A percentile compares a stretch with the other conserved stretches of the same genome.
These are phyloP conservation scores for Isichthys henryi DNA, from an alignment of 2,113 vertebrate species.

Conservation along the genomic window DNA sequence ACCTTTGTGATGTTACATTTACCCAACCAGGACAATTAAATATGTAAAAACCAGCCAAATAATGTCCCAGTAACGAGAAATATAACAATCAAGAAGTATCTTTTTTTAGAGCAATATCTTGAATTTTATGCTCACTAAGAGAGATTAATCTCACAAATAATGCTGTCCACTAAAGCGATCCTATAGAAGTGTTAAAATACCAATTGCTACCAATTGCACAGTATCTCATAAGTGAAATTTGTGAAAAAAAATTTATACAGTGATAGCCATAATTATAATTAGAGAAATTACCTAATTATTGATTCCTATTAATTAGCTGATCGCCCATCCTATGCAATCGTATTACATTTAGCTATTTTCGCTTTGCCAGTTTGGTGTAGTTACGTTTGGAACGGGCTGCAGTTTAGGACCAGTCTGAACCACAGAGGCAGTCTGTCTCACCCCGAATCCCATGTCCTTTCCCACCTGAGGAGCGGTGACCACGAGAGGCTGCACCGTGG, in stretches of 20 bases:
- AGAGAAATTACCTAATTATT: not conserved
- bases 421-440: conserved; percentile 29
- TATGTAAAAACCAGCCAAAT: not conserved
- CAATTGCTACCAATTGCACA: not conserved
- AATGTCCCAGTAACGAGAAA: not conserved
- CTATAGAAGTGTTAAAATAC: no score
- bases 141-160: not conserved
- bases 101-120: not conserved
- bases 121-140: not conserved
- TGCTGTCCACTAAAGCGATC: not conserved
- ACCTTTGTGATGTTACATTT: not conserved
- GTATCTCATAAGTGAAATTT: not conserved
- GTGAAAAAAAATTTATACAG: not conserved
- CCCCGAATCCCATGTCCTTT: conserved; percentile 37
- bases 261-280: not conserved
- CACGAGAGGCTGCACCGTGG: conserved; percentile 55
- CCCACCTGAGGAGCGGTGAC: conserved; percentile 41
- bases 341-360: not conserved
- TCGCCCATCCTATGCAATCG: not conserved
- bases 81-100: not conserved
- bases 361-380: conserved; percentile 23
- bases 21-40: not conserved
- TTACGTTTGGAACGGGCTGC: not conserved
- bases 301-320: not conserved
- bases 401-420: conserved; percentile 33